Percentiles rank a stretch among this genome's conserved stretches.
These are phyloP conservation scores for Diplolepis rosae DNA, from an alignment of 2,888 invertebrate genomes.

Conservation along the genomic window DNA sequence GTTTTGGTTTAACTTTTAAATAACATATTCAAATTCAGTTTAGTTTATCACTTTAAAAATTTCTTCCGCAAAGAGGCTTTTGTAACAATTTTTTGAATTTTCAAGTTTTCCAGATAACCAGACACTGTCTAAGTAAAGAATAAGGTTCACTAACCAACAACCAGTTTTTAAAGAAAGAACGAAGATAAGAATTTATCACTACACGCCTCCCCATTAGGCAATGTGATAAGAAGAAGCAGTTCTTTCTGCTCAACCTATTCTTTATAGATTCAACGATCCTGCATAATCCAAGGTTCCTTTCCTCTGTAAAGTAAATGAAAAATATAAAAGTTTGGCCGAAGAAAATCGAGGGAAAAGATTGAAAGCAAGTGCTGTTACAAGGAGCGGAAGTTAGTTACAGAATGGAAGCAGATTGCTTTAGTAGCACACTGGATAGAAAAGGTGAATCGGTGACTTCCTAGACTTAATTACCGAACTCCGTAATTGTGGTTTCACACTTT, in stretches of 20 bases:
- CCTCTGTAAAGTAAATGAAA: background rate
- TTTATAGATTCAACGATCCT: background rate
- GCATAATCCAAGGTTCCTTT: background rate
- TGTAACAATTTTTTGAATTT: no score
- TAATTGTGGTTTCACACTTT: background rate
- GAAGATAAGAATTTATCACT: no score
- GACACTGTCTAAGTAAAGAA: no score
- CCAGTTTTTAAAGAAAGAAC: no score
- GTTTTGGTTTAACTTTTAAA: no score
- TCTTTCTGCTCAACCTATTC: background rate
- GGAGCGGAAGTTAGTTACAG: constrained; percentile 57
- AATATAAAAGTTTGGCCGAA: background rate
- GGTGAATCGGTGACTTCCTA: constrained; percentile 24
- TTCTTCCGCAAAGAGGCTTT: no score
- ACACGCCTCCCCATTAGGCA: background rate
- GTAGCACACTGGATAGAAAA: constrained; percentile 25
- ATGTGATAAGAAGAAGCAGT: background rate
- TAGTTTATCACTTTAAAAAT: no score
- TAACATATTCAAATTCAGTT: no score
- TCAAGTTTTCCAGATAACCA: no score
- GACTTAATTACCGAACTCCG: constrained; percentile 8
- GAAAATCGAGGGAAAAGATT: constrained; percentile 17
- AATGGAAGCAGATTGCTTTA: constrained; percentile 47
- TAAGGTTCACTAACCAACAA: no score
- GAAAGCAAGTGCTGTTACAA: constrained; percentile 8